Percentiles rank a stretch among this genome's conserved stretches.
phyloP scores from a whole-genome alignment of 2,888 invertebrate genomes.

The Drosophila melanosoma region DNA sequence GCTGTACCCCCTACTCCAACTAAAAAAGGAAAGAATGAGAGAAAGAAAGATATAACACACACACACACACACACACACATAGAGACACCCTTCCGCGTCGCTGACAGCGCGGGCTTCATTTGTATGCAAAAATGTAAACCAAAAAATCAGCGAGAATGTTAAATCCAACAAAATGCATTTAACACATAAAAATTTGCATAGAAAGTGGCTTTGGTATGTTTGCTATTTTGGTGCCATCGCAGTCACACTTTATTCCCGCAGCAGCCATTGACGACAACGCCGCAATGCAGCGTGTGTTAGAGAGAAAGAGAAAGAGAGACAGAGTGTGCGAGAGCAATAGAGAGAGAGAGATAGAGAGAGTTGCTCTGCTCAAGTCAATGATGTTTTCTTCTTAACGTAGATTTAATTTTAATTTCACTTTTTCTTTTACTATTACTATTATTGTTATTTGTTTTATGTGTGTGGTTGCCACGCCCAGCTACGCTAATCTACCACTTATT shows the following conservation, averaged over 20 bases:
- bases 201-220: slow-evolving; percentile 80
- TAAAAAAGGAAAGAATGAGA: background rate
- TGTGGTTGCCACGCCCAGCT: slow-evolving; percentile 24
- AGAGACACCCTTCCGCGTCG: slow-evolving; percentile 12
- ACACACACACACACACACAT: slow-evolving; percentile 14
- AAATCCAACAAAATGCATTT: slow-evolving; percentile 84
- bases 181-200: slow-evolving; percentile 84
- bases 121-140: slow-evolving; percentile 81
- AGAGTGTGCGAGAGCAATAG: background rate
- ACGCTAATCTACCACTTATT: slow-evolving; percentile 53
- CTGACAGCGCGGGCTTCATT: slow-evolving; percentile 66
- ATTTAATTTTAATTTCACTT: slow-evolving; percentile 64
- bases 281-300: background rate
- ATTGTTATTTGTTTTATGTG: slow-evolving; percentile 53
- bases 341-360: slow-evolving; percentile 9
- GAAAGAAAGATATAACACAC: slow-evolving; percentile 10
- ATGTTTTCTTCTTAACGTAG: slow-evolving; percentile 27
- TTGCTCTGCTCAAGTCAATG: slow-evolving; percentile 33
- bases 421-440: slow-evolving; percentile 63
- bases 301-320: background rate
- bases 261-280: slow-evolving; percentile 11
- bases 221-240: slow-evolving; percentile 60
- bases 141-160: slow-evolving; percentile 81
- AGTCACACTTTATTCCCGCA: slow-evolving; percentile 38
- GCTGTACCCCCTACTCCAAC: slow-evolving; percentile 18